Evolutionary conservation across 2,113 vertebrate genomes (phyloP).

Genomic region (Cettia cetti): DNA sequence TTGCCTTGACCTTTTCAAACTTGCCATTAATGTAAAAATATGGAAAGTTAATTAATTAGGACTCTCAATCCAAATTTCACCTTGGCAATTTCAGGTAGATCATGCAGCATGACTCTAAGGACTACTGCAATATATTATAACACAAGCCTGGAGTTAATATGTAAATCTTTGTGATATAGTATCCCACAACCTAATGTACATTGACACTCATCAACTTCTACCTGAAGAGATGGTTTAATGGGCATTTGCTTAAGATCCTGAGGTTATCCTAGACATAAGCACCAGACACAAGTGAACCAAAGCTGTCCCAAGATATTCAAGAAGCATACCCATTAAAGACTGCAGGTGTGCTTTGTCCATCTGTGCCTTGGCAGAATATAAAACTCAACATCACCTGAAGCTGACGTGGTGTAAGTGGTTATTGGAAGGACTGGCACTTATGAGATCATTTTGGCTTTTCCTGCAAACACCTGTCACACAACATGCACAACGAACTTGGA

Average conservation of each 20-base stretch:
- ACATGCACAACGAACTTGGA: background rate
- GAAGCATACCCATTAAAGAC: background rate
- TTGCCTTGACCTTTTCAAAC: background rate
- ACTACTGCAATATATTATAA: background rate
- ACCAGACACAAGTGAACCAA: background rate
- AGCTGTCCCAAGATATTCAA: background rate
- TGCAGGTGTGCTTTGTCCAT: background rate
- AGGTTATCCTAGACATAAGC: background rate
- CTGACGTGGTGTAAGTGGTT: background rate
- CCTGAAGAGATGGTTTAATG: background rate
- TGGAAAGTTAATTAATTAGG: background rate
- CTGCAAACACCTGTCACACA: background rate
- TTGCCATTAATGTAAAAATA: background rate
- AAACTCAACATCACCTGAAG: background rate
- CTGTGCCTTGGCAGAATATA: background rate
- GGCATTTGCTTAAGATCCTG: background rate
- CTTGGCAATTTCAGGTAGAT: background rate
- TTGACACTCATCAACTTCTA: background rate
- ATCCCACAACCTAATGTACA: background rate
- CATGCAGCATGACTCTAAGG: background rate
- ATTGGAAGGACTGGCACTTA: background rate
- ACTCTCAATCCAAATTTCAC: background rate
- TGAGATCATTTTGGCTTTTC: slow-evolving; percentile 26
- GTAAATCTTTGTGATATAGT: background rate
- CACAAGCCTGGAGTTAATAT: background rate